phyloP scores from a whole-genome alignment of 2,797 vertebrate genomes.

The Petrocephalus sullivani region DNA sequence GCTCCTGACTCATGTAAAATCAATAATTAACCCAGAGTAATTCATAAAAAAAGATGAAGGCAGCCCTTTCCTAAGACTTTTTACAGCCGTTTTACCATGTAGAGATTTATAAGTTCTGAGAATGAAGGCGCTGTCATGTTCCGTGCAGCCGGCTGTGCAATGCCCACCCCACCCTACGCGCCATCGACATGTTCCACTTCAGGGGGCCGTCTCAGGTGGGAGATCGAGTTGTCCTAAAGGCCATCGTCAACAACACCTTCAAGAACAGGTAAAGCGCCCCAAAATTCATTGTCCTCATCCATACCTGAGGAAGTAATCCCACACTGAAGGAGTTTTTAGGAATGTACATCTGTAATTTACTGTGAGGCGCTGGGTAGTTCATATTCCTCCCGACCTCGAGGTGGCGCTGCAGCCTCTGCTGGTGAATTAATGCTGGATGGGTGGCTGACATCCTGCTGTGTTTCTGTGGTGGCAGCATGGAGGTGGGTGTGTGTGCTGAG shows the following conservation, averaged over 20 bases:
- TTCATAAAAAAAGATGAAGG: not conserved
- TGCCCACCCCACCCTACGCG: constrained; percentile 77
- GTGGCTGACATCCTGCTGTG: not conserved
- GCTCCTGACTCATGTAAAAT: not conserved
- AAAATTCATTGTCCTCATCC: not conserved
- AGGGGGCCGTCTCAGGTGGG: constrained; percentile 89
- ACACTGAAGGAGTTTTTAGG: not conserved
- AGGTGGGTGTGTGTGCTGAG: constrained; percentile 91
- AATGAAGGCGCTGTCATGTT: not conserved
- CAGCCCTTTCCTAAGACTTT: not conserved
- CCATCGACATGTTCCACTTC: constrained; percentile 98
- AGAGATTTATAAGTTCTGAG: not conserved
- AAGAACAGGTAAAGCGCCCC: constrained; percentile 73
- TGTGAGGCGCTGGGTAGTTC: not conserved
- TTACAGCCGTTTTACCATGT: not conserved
- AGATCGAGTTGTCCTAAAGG: constrained; percentile 85
- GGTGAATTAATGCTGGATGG: not conserved
- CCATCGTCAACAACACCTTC: constrained; percentile 93
- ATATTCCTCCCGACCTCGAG: not conserved
- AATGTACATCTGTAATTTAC: not conserved
- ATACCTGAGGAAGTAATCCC: not conserved
- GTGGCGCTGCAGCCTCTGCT: not conserved
- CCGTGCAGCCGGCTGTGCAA: constrained; percentile 79
- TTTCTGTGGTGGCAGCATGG: constrained; percentile 71
- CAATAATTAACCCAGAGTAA: not conserved